A percentile compares a stretch with the other conserved stretches of the same genome.
These are phyloP conservation scores for Himalopsyche kuldschensis DNA, from an alignment of 2,888 invertebrate genomes.

Conservation along the genomic window DNA sequence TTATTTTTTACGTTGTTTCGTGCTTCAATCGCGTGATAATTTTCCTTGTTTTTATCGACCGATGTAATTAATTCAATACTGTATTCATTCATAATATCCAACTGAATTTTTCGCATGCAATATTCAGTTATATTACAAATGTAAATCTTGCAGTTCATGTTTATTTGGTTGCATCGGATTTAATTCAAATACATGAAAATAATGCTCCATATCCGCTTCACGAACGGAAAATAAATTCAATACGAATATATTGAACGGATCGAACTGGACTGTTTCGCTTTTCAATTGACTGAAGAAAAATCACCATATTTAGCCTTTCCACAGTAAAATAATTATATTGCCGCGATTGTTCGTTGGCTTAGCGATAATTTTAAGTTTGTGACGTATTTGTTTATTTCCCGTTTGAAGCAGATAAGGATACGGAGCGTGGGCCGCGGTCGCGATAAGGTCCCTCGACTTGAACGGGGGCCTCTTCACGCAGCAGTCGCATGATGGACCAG, in stretches of 20 bases:
- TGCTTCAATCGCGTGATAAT: background rate
- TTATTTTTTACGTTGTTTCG: background rate
- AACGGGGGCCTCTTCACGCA: background rate
- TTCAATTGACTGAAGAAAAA: background rate
- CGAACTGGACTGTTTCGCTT: background rate
- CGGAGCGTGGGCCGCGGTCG: background rate
- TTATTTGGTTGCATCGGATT: background rate
- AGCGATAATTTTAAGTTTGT: conserved; percentile 8
- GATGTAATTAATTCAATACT: background rate
- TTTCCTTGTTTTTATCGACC: background rate
- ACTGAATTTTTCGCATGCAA: background rate
- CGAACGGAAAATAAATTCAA: background rate
- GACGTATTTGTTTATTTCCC: conserved; percentile 27
- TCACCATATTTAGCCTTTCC: background rate
- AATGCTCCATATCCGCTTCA: background rate
- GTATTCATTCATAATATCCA: background rate
- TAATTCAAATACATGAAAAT: background rate
- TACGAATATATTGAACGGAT: background rate
- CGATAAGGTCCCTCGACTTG: background rate
- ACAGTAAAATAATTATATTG: background rate
- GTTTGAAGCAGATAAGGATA: conserved; percentile 23
- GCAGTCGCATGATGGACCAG: background rate
- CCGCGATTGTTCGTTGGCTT: background rate
- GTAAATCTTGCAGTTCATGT: background rate
- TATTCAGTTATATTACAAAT: background rate